phyloP scores from a whole-genome alignment of 2,797 vertebrate genomes.

The Eutrigla gurnardus region DNA sequence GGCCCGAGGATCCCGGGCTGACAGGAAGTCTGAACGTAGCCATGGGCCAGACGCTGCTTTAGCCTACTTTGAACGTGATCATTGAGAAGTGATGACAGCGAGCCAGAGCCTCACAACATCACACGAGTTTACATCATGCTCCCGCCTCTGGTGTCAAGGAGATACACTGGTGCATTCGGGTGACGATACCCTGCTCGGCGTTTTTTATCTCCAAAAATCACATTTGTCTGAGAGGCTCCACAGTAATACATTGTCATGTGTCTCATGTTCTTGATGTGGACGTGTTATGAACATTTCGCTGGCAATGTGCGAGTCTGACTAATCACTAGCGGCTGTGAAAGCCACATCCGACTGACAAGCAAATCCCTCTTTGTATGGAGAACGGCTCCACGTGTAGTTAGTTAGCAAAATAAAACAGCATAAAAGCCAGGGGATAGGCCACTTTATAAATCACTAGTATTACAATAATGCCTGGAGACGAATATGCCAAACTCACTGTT shows the following conservation, averaged over 20 bases:
- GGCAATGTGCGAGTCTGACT: conserved; percentile 60
- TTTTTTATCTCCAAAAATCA: conserved; percentile 22
- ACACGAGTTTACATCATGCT: conserved; percentile 43
- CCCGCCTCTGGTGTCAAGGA: conserved; percentile 30
- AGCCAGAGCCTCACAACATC: conserved; percentile 32
- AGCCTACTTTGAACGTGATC: conserved; percentile 62
- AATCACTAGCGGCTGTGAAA: conserved; percentile 64
- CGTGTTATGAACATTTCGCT: conserved; percentile 62
- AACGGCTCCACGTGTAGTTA: conserved; percentile 21
- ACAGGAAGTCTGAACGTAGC: conserved; percentile 57
- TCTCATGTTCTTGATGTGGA: conserved; percentile 62
- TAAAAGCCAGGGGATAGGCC: conserved; percentile 11
- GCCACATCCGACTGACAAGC: conserved; percentile 54
- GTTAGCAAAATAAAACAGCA: conserved; percentile 15
- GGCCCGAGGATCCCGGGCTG: conserved; percentile 50
- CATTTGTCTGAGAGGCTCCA: conserved; percentile 29
- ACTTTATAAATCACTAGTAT: conserved; percentile 19
- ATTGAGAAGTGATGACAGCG: conserved; percentile 59
- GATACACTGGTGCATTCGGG: neutral
- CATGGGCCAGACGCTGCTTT: conserved; percentile 46
- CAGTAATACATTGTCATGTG: conserved; percentile 45
- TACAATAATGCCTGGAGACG: conserved; percentile 11
- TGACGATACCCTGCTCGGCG: conserved; percentile 13
- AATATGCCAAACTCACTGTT: neutral
- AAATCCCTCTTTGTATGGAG: conserved; percentile 51